Evolutionary conservation across 2,797 vertebrate species (phyloP), one percentile per base, ranked within the genome.

Genomic region (Falco novaeseelandiae): DNA sequence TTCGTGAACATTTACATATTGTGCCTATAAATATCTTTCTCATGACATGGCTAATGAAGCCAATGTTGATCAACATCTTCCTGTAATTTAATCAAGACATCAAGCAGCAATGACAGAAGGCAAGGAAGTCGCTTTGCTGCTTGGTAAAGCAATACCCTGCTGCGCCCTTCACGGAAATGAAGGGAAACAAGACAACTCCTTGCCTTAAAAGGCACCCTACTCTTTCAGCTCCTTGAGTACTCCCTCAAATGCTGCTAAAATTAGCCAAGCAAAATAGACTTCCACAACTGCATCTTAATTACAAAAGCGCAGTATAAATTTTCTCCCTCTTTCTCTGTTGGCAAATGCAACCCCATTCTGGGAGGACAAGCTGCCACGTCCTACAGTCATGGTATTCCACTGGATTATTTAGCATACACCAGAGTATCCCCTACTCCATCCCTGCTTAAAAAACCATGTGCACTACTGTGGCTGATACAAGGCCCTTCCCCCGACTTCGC

Each of bases 331-430:
- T n/a, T 29, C 18, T 46, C 34, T 7, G 0, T 0, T 0, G 9
- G 11, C 52, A 36, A 90, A 52, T 1, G 1, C 17, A 32, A 9
- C 10, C 5, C 14, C 4, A 1, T 3, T 55, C 4, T 30, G 25
- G 51, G 46, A 81, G 14, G 48, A 66, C 12, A 36, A 16, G 12
- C 6, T 57, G 14, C 8, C 12, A 21, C 0, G 0, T 29, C 29
- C 14, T 6, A 6, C 0, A 0, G 7, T 6, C 14, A 10, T 1
- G 0, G 40, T 3, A 14, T 29, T 51, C 27, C 8, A 1, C 8
- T 8, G 14, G 20, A 3, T 48, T 26, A 55, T 2, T 23, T 8
- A 18, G 13, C 9, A 30, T 25, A 12, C 14, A 44, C 6, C 27
- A 20, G 13, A n/a, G 46, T 9, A 48, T 34, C 29, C 54, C 34